These are phyloP conservation scores for Trilocha varians DNA, from an alignment of 2,888 invertebrate genomes.

Conservation along the genomic window DNA sequence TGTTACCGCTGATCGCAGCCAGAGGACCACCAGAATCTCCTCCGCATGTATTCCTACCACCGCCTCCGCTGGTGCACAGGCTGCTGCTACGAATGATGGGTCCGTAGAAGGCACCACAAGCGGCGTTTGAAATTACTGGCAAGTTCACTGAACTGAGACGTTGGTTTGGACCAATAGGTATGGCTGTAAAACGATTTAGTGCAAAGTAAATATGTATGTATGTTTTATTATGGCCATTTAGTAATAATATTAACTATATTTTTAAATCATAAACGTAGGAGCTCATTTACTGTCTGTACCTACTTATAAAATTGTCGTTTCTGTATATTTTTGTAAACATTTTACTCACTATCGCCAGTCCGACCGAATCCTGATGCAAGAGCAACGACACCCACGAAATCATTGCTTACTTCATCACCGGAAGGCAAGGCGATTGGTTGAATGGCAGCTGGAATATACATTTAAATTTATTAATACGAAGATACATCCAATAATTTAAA, in stretches of 20 bases:
- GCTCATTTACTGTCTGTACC: background rate
- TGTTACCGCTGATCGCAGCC: conserved; percentile 1
- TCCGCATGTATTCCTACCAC: conserved; percentile 3
- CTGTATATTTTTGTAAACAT: background rate
- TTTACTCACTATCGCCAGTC: conserved; percentile 21
- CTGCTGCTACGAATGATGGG: background rate
- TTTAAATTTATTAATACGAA: no score
- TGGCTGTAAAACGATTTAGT: background rate
- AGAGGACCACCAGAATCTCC: conserved; percentile 14
- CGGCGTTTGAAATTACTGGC: conserved; percentile 3
- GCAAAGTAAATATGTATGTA: no score
- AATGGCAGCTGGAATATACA: conserved; percentile 28
- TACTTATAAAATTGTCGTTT: background rate
- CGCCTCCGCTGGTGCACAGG: conserved; percentile 5
- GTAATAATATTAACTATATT: no score
- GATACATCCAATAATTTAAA: no score
- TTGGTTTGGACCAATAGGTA: conserved; percentile 1
- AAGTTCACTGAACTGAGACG: conserved; percentile 5
- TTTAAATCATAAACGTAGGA: background rate
- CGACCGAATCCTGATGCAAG: conserved; percentile 32
- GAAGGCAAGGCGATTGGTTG: conserved; percentile 35
- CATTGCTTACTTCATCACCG: conserved; percentile 16
- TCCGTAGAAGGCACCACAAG: conserved; percentile 1
- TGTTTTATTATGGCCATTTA: no score
- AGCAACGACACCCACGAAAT: conserved; percentile 22